Evolutionary conservation across 2,888 invertebrate genomes (phyloP).

Genomic region (Cantharis rufa): DNA sequence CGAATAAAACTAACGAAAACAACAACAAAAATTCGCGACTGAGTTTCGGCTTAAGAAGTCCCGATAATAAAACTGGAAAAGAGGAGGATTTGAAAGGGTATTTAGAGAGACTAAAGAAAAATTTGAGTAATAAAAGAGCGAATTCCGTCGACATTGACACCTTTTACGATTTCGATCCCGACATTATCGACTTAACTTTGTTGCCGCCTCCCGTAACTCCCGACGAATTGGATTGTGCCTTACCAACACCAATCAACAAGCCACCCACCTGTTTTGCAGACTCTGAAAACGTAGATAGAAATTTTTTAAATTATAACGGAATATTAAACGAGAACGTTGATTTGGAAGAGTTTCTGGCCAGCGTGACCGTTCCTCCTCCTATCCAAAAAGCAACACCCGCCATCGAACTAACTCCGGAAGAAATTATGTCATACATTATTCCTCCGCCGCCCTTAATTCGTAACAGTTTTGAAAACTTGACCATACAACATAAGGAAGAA

Average conservation of each 20-base stretch:
- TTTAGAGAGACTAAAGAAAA: constrained; percentile 68
- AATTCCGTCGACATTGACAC: constrained; percentile 51
- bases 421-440: constrained; percentile 83
- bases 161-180: constrained; percentile 72
- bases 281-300: constrained; percentile 49
- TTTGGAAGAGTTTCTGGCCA: constrained; percentile 82
- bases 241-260: constrained; percentile 71
- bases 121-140: constrained; percentile 49
- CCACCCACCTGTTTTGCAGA: constrained; percentile 81
- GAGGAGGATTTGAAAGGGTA: constrained; percentile 71
- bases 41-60: constrained; percentile 84
- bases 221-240: constrained; percentile 74
- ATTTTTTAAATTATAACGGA: constrained; percentile 34
- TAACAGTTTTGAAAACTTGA: constrained; percentile 38
- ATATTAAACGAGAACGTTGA: constrained; percentile 61
- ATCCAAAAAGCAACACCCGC: constrained; percentile 74
- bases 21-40: constrained; percentile 58
- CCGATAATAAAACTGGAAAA: constrained; percentile 59
- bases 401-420: constrained; percentile 78
- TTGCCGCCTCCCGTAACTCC: constrained; percentile 87
- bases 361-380: constrained; percentile 81
- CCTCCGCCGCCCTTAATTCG: constrained; percentile 71
- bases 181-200: constrained; percentile 87
- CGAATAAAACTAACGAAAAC: constrained; percentile 32
- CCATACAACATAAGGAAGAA: constrained; percentile 25